phyloP scores from a whole-genome alignment of 2,113 vertebrate species.

The Panthera uncia region DNA sequence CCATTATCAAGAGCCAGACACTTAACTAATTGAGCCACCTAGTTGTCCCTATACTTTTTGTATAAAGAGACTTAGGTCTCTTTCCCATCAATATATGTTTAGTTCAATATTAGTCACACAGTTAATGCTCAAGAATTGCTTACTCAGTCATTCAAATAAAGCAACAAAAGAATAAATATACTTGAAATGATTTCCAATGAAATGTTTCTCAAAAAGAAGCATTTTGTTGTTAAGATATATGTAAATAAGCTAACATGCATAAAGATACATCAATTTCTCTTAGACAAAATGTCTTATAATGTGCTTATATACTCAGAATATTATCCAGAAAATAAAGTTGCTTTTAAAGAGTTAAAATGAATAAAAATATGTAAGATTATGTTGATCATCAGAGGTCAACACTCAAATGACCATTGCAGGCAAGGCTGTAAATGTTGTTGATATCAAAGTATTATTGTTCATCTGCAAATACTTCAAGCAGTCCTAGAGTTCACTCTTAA shows the following conservation, averaged over 20 bases:
- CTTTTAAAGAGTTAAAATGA: background rate
- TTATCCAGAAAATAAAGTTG: background rate
- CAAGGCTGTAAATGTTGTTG: background rate
- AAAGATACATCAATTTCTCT: background rate
- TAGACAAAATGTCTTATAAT: background rate
- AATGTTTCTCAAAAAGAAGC: background rate
- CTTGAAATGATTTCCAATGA: background rate
- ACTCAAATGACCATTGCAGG: background rate
- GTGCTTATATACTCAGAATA: background rate
- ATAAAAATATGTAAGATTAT: background rate
- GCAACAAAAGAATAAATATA: background rate
- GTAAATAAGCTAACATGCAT: background rate
- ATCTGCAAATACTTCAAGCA: background rate
- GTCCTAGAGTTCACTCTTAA: background rate
- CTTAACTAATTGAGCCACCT: no score
- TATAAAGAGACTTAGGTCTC: background rate
- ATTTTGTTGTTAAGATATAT: constrained; percentile 5
- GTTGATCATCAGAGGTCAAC: background rate
- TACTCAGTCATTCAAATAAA: background rate
- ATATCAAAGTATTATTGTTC: background rate
- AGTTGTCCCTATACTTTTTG: no score
- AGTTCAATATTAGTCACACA: background rate
- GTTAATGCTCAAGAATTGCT: background rate
- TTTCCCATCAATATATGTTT: background rate
- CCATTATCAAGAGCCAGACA: no score